Conservation (phyloP, 2,888 invertebrate species). For the Pediacus dermestoides region DNA sequence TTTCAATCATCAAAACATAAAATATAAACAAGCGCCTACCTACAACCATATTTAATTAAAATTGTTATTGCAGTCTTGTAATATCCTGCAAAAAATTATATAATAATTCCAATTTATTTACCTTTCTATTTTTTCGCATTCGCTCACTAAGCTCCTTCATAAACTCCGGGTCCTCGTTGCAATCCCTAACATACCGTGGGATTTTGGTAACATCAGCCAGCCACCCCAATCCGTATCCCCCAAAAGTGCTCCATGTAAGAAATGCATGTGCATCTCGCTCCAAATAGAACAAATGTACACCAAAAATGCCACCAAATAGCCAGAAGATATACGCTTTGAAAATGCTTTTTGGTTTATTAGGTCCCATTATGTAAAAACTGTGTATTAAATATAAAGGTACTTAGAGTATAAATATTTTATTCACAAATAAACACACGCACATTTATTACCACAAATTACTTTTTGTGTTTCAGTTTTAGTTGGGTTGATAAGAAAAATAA, state of each 20-base stretch:
- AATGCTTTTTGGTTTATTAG: conserved; percentile 54
- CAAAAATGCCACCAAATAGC: conserved; percentile 84
- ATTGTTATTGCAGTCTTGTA: conserved; percentile 2
- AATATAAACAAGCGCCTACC: conserved; percentile 1
- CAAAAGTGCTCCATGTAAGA: conserved; percentile 82
- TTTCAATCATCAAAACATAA: too few relatives aligned
- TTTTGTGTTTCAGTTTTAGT: too few relatives aligned
- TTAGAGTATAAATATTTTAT: too few relatives aligned
- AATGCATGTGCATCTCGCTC: conserved; percentile 86
- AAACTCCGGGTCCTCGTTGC: conserved; percentile 69
- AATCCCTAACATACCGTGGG: conserved; percentile 79
- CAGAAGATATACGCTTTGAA: conserved; percentile 77
- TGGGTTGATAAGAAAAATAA: conserved; percentile 16
- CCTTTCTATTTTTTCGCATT: conserved; percentile 63
- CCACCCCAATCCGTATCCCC: conserved; percentile 87
- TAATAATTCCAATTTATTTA: conserved; percentile 36
- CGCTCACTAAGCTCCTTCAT: conserved; percentile 61
- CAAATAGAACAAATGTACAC: conserved; percentile 88
- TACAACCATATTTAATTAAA: conserved; percentile 1
- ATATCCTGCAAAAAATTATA: conserved; percentile 3
- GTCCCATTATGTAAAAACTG: too few relatives aligned
- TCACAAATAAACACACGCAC: too few relatives aligned
- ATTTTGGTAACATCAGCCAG: conserved; percentile 79
- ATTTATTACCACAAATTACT: too few relatives aligned
- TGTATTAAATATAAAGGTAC: not conserved